Conservation (phyloP, 2,888 invertebrate genomes). For the Trypoxylon attenuatum region DNA sequence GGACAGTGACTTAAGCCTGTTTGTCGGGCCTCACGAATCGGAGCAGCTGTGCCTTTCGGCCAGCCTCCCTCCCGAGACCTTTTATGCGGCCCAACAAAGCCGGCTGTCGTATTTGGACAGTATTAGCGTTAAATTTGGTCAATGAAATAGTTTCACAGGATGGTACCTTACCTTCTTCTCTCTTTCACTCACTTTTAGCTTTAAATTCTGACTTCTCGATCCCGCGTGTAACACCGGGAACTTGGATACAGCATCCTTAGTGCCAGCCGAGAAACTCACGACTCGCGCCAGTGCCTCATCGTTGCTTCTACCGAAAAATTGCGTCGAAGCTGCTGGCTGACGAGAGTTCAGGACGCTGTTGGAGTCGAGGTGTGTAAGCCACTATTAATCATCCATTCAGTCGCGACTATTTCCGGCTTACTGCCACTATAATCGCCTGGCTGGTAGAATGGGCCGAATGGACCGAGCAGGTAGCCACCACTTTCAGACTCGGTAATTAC, state of each 20-base stretch:
- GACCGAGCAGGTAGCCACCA: slow-evolving; percentile 35
- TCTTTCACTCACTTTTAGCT: neutral
- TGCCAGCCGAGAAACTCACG: too few relatives aligned
- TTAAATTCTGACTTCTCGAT: slow-evolving; percentile 2
- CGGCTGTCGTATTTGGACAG: slow-evolving; percentile 70
- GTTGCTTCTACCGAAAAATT: neutral
- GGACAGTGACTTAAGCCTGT: slow-evolving; percentile 62
- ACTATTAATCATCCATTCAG: slow-evolving; percentile 47
- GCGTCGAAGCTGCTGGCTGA: neutral
- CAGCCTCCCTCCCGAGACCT: slow-evolving; percentile 33
- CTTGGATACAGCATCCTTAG: too few relatives aligned
- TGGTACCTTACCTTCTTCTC: neutral
- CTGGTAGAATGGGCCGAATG: slow-evolving; percentile 18
- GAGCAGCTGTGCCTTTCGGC: slow-evolving; percentile 54
- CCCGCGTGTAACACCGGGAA: slow-evolving; percentile 15
- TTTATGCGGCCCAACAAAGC: slow-evolving; percentile 57
- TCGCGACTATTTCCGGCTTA: slow-evolving; percentile 44
- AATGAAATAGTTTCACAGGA: slow-evolving; percentile 62
- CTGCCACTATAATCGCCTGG: slow-evolving; percentile 20
- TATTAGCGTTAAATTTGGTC: slow-evolving; percentile 72
- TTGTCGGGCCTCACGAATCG: slow-evolving; percentile 58
- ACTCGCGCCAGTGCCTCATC: too few relatives aligned
- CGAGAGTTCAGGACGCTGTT: neutral
- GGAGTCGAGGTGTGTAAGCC: slow-evolving; percentile 8
- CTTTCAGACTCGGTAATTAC: slow-evolving; percentile 30